Evolutionary conservation across 2,888 invertebrate genomes (phyloP).

Genomic region (Drymonia ruficornis): DNA sequence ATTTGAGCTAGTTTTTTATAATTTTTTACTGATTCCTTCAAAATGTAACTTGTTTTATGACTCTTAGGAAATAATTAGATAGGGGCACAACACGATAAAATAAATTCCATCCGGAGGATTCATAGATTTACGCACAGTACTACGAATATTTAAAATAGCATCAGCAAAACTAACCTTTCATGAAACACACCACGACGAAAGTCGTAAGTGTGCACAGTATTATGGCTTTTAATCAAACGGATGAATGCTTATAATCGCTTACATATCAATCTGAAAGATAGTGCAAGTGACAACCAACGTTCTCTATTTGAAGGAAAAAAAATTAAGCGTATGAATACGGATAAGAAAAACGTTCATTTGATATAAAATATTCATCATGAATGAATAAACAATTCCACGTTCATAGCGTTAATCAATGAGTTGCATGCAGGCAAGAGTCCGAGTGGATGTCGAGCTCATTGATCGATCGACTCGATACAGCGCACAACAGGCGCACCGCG

Average conservation of each 20-base stretch:
- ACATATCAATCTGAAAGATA: slow-evolving; percentile 15
- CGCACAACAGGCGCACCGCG: slow-evolving; percentile 59
- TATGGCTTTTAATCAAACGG: slow-evolving; percentile 18
- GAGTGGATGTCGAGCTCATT: slow-evolving; percentile 81
- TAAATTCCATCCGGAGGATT: too few relatives aligned
- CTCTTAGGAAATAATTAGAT: too few relatives aligned
- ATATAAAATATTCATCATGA: slow-evolving; percentile 81
- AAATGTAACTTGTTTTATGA: too few relatives aligned
- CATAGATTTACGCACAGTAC: too few relatives aligned
- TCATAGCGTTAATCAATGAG: slow-evolving; percentile 84
- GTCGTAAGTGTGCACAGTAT: slow-evolving; percentile 7
- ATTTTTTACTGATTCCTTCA: neutral
- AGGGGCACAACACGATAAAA: too few relatives aligned
- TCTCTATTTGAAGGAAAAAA: slow-evolving; percentile 21
- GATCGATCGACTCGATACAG: slow-evolving; percentile 80
- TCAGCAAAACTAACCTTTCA: too few relatives aligned
- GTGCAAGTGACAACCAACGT: slow-evolving; percentile 13
- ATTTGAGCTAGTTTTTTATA: neutral
- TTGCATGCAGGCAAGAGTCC: slow-evolving; percentile 80
- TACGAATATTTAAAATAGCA: too few relatives aligned
- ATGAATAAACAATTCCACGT: slow-evolving; percentile 84
- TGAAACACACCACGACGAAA: too few relatives aligned
- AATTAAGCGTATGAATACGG: slow-evolving; percentile 40
- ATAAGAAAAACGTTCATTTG: slow-evolving; percentile 66
- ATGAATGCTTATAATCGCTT: slow-evolving; percentile 17